These are phyloP conservation scores for Pelodiscus sinensis DNA, from an alignment of 2,113 vertebrate genomes.

Conservation along the genomic window DNA sequence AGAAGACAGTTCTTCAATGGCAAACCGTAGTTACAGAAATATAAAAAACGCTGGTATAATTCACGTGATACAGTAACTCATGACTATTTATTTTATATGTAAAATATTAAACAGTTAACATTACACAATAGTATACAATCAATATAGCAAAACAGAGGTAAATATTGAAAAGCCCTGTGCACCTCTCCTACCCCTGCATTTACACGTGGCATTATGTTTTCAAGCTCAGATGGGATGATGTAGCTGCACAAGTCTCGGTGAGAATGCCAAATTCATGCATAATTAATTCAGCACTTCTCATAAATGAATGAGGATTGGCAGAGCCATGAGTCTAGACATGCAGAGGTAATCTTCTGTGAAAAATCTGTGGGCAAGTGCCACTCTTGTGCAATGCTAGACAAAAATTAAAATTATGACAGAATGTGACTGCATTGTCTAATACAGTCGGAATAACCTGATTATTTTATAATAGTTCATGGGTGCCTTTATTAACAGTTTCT, in stretches of 20 bases:
- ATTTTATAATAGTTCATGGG: conserved; percentile 25
- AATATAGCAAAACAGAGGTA: conserved; percentile 46
- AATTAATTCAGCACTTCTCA: conserved; percentile 17
- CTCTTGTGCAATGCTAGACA: conserved; percentile 27
- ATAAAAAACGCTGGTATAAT: background rate
- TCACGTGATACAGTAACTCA: background rate
- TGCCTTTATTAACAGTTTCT: background rate
- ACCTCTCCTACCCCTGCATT: conserved; percentile 33
- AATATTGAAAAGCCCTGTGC: conserved; percentile 38
- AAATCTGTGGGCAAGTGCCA: conserved; percentile 33
- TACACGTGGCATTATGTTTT: conserved; percentile 49
- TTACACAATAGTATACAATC: conserved; percentile 28
- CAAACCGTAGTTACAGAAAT: conserved; percentile 1
- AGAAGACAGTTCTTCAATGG: background rate
- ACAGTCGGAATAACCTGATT: conserved; percentile 17
- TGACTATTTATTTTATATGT: background rate
- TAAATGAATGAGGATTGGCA: conserved; percentile 23
- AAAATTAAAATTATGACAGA: conserved; percentile 4
- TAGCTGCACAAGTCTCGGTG: conserved; percentile 15
- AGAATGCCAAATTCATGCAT: conserved; percentile 41
- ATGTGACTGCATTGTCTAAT: conserved; percentile 8
- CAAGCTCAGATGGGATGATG: background rate
- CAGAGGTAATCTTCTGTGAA: background rate
- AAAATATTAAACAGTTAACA: conserved; percentile 17
- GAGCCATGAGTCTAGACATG: conserved; percentile 15